Conservation (phyloP, 2,797 vertebrate species). For the Pyrocephalus nanus region DNA sequence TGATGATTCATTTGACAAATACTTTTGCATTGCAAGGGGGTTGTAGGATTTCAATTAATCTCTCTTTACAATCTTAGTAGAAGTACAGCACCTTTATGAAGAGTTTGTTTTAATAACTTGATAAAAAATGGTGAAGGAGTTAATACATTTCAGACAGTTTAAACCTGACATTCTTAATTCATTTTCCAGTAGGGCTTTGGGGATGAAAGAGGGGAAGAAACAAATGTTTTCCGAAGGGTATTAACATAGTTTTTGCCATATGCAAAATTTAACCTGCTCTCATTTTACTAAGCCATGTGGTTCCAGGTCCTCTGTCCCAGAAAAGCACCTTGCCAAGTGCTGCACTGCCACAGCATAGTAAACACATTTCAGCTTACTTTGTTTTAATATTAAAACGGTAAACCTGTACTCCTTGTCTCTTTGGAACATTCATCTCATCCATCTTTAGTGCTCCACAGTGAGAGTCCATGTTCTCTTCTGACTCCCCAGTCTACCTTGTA, state of each 20-base stretch:
- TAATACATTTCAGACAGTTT: not conserved
- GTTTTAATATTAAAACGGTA: not conserved
- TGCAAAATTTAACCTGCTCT: not conserved
- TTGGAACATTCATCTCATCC: not conserved
- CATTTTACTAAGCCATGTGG: not conserved
- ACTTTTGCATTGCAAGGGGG: not conserved
- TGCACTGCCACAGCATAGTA: not conserved
- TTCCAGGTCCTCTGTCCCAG: not conserved
- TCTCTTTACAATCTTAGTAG: not conserved
- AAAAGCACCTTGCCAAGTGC: not conserved
- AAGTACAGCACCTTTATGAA: not conserved
- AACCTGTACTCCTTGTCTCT: not conserved
- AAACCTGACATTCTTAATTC: not conserved
- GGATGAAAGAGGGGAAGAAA: not conserved
- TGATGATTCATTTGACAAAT: not conserved
- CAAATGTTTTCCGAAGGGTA: not conserved
- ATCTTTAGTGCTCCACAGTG: not conserved
- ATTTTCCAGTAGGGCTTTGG: not conserved
- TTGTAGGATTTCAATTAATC: slow-evolving; percentile 6
- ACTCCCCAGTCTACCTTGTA: not conserved
- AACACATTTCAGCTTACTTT: not conserved
- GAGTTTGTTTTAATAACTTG: slow-evolving; percentile 43
- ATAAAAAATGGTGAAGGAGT: slow-evolving; percentile 38
- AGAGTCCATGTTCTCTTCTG: not conserved
- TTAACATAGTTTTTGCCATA: not conserved